Evolutionary conservation across 2,888 invertebrate species (phyloP).

Genomic region (Polyommatus iphigenia): DNA sequence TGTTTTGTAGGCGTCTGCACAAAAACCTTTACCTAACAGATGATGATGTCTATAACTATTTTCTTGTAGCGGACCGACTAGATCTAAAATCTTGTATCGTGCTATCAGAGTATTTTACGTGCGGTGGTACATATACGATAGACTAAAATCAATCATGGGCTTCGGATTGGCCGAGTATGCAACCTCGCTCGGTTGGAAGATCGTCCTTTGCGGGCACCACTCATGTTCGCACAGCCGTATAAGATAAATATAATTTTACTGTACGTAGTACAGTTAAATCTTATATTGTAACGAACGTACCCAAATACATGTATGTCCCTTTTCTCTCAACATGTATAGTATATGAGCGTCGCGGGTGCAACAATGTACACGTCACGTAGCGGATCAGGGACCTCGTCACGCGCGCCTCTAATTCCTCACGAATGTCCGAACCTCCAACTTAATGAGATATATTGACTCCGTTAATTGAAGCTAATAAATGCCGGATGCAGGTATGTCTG

Average conservation of each 20-base stretch:
- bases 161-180: not conserved
- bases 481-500: not conserved
- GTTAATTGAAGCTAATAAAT: conserved; percentile 3
- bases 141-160: too few species aligned
- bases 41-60: not conserved
- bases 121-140: too few species aligned
- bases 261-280: not conserved
- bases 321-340: not conserved
- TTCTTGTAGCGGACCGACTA: too few species aligned
- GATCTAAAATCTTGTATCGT: too few species aligned
- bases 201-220: too few species aligned
- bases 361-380: conserved; percentile 46
- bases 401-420: conserved; percentile 49
- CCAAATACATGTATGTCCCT: not conserved
- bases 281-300: not conserved
- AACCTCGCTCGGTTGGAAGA: too few species aligned
- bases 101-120: too few species aligned
- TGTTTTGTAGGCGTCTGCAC: too few species aligned
- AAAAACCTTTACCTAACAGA: too few species aligned
- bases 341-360: not conserved
- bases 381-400: conserved; percentile 58
- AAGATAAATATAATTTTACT: too few species aligned
- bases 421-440: conserved; percentile 63
- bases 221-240: not conserved
- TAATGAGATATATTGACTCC: not conserved